A percentile compares a stretch with the other conserved stretches of the same genome.
Conservation (phyloP, 2,113 vertebrate species). For the Rhagologus leucostigma region DNA sequence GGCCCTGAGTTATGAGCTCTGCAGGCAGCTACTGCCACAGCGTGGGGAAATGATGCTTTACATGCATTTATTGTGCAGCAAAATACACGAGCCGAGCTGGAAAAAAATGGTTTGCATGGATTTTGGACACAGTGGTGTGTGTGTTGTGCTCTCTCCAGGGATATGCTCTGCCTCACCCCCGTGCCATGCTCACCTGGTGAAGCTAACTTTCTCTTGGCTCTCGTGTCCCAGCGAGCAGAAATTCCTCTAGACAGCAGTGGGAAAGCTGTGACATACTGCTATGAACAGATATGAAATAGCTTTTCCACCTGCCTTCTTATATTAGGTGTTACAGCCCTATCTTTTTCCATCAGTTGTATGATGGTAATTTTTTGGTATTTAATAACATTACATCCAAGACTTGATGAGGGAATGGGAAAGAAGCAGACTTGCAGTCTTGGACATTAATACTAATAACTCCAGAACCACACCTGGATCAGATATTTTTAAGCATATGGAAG, state of each 20-base stretch:
- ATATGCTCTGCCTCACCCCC: neutral
- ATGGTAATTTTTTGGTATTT: neutral
- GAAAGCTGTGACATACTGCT: neutral
- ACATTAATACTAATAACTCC: neutral
- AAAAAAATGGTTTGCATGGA: neutral
- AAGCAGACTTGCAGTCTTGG: neutral
- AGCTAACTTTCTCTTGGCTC: neutral
- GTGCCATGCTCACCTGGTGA: neutral
- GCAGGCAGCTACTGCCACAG: conserved; percentile 9
- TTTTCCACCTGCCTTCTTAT: conserved; percentile 44
- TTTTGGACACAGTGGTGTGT: neutral
- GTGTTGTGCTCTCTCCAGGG: neutral
- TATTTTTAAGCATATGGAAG: neutral
- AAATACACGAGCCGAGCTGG: neutral
- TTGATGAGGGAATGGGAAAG: neutral
- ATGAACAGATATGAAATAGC: conserved; percentile 3
- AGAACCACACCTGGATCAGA: conserved; percentile 5
- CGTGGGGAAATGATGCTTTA: neutral
- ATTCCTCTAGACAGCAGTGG: neutral
- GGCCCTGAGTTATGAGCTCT: neutral
- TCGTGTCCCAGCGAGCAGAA: fast-evolving
- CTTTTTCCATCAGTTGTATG: neutral
- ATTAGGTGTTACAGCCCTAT: conserved; percentile 39
- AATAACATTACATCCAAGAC: neutral
- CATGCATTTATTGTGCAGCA: neutral